Conservation (phyloP, 2,113 vertebrate genomes). For the Xiphorhynchus elegans region DNA sequence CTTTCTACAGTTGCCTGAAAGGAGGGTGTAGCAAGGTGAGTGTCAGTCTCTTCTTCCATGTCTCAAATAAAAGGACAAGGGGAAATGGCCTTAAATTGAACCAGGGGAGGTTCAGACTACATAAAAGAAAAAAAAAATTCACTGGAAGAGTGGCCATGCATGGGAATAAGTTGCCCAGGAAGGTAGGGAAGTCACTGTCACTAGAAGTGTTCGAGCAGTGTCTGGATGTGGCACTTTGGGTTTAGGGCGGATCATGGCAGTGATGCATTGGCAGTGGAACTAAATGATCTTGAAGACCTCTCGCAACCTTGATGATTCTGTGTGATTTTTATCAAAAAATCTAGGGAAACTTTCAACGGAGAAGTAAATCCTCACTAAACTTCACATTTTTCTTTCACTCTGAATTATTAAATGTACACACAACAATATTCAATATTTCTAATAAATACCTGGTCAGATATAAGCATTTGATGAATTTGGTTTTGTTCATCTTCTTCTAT, state of each 20-base stretch:
- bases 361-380: neutral
- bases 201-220: neutral
- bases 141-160: neutral
- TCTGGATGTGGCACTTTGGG: neutral
- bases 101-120: neutral
- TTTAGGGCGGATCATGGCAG: no score
- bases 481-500: conserved; percentile 70
- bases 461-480: conserved; percentile 84
- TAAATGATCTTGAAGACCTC: neutral
- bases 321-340: neutral
- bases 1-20: neutral
- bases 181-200: neutral
- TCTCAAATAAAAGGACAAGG: neutral
- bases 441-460: conserved; percentile 85
- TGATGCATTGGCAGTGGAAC: neutral
- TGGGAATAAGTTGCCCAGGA: neutral
- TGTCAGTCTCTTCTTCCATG: neutral
- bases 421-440: neutral
- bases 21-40: neutral
- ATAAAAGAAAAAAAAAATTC: neutral
- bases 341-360: neutral
- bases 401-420: neutral
- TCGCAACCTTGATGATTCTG: neutral
- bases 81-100: neutral
- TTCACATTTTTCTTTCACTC: neutral